A percentile compares a stretch with the other conserved stretches of the same genome.
Evolutionary conservation across 2,888 invertebrate genomes (phyloP).

Genomic region (Frankliniella fusca): DNA sequence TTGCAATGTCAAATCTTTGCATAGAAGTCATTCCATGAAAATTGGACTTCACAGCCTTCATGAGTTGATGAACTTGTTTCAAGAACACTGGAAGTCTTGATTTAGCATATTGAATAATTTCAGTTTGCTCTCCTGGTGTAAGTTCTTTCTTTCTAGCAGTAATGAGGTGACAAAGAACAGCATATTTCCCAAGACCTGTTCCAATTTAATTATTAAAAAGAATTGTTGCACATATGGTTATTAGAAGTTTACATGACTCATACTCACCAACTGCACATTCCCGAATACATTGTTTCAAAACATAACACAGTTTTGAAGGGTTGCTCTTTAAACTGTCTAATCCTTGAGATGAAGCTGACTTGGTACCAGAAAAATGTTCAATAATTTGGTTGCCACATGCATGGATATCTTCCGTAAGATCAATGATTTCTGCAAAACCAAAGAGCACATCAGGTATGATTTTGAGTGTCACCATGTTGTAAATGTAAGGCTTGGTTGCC

Average conservation of each 20-base stretch:
- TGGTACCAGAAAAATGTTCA: conserved; percentile 53
- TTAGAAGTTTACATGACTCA: background rate
- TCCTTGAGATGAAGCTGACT: conserved; percentile 44
- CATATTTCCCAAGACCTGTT: conserved; percentile 52
- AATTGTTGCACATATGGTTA: conserved; percentile 18
- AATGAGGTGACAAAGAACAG: conserved; percentile 62
- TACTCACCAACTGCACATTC: conserved; percentile 58
- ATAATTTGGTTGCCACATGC: conserved; percentile 58
- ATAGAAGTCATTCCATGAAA: conserved; percentile 55
- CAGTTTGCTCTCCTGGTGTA: conserved; percentile 59
- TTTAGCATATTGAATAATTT: conserved; percentile 63
- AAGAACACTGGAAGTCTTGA: conserved; percentile 62
- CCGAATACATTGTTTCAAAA: conserved; percentile 58
- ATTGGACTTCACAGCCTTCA: conserved; percentile 57
- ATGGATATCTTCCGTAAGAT: conserved; percentile 61
- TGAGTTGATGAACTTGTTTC: conserved; percentile 57
- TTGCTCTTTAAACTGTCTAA: conserved; percentile 49
- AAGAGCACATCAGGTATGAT: background rate
- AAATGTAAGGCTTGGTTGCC: conserved; percentile 26
- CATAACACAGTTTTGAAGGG: conserved; percentile 58
- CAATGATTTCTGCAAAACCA: conserved; percentile 56
- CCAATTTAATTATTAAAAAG: conserved; percentile 34
- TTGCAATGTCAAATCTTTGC: conserved; percentile 59
- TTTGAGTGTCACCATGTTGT: background rate
- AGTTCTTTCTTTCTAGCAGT: conserved; percentile 59